Evolutionary conservation across 1,140 invertebrate genomes (phyloP).

Genomic region (Pentalonia nigronervosa): DNA sequence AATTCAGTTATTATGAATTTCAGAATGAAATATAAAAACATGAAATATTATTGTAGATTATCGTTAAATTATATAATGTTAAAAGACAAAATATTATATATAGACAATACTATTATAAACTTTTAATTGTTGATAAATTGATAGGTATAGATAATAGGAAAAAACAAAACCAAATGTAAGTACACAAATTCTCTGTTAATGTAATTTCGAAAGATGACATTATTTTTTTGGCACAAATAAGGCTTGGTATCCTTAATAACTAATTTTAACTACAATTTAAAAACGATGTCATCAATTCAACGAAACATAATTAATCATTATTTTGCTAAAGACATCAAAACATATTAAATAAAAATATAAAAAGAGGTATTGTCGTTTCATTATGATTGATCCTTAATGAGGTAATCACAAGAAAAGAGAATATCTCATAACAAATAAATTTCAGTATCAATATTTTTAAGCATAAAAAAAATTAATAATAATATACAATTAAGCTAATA

Average conservation of each 20-base stretch:
- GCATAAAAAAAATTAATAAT: slow-evolving; percentile 34
- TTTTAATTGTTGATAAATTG: neutral
- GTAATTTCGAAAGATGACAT: slow-evolving; percentile 35
- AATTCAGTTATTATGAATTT: too few relatives aligned
- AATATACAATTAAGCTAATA: slow-evolving; percentile 56
- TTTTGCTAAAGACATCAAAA: neutral
- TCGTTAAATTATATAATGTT: too few relatives aligned
- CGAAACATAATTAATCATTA: neutral
- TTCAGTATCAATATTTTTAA: slow-evolving; percentile 25
- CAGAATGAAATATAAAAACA: too few relatives aligned
- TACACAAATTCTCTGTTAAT: neutral
- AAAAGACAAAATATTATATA: too few relatives aligned
- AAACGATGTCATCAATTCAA: slow-evolving; percentile 17
- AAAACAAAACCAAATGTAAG: neutral
- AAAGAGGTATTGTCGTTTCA: slow-evolving; percentile 56
- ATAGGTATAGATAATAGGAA: neutral
- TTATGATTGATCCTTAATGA: slow-evolving; percentile 25
- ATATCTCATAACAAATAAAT: slow-evolving; percentile 35
- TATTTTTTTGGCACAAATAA: slow-evolving; percentile 53
- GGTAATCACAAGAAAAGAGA: slow-evolving; percentile 56
- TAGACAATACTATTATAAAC: neutral
- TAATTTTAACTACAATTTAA: slow-evolving; percentile 39
- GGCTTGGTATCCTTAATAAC: slow-evolving; percentile 52
- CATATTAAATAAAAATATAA: slow-evolving; percentile 30
- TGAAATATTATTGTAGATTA: too few relatives aligned